Conservation (phyloP, 1,140 invertebrate genomes). For the Temnothorax longispinosus region DNA sequence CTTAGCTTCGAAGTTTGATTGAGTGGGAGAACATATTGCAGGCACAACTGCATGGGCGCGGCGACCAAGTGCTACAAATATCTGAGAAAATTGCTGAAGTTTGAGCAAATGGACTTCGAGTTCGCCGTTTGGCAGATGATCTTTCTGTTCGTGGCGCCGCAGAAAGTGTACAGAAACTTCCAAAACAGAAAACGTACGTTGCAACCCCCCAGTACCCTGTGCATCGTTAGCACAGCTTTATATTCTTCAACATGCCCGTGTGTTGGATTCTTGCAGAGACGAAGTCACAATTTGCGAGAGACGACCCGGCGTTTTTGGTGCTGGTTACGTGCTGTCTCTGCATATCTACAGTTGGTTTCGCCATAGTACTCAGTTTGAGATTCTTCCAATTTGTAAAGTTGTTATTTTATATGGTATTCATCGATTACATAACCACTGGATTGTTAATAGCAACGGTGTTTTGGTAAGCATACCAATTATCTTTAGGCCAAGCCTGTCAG, state of each 20-base stretch:
- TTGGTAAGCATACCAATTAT: slow-evolving; percentile 89
- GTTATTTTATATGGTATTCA: slow-evolving; percentile 96
- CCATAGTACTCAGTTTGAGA: slow-evolving; percentile 91
- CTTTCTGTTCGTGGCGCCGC: slow-evolving; percentile 97
- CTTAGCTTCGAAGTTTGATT: neutral
- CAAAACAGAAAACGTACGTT: slow-evolving; percentile 98
- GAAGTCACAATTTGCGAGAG: slow-evolving; percentile 99
- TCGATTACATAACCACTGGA: slow-evolving; percentile 97
- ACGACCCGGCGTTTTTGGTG: slow-evolving; percentile 99
- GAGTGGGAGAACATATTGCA: slow-evolving; percentile 69
- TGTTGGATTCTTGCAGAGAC: slow-evolving; percentile 91
- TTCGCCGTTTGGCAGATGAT: slow-evolving; percentile 99
- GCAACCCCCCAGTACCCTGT: neutral
- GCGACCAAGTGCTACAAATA: slow-evolving; percentile 97
- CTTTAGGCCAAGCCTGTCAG: neutral
- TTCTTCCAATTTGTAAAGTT: slow-evolving; percentile 94
- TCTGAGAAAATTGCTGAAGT: slow-evolving; percentile 95
- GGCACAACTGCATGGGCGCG: slow-evolving; percentile 92
- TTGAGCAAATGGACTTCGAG: slow-evolving; percentile 99
- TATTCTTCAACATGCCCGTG: neutral
- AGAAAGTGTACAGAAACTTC: slow-evolving; percentile 99
- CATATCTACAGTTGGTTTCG: slow-evolving; percentile 96
- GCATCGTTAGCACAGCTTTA: neutral
- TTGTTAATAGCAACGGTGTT: slow-evolving; percentile 95
- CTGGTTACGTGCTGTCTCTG: slow-evolving; percentile 95